Evolutionary conservation across 2,113 vertebrate genomes (phyloP).

Genomic region (Mungos mungo): DNA sequence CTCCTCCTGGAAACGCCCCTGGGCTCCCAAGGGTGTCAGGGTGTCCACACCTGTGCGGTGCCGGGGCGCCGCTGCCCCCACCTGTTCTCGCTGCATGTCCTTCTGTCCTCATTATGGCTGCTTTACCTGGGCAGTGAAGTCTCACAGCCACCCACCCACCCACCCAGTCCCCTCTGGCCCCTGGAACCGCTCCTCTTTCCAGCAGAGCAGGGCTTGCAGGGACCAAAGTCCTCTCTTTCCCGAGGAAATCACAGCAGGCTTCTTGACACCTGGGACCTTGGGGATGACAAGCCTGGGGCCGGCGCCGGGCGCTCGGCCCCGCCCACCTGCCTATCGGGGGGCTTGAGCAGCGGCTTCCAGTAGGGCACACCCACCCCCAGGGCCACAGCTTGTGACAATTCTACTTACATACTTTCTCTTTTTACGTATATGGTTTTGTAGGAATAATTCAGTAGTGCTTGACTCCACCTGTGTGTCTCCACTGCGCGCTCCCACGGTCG

Average conservation of each 20-base stretch:
- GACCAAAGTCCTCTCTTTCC: not conserved
- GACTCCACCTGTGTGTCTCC: not conserved
- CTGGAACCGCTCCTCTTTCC: not conserved
- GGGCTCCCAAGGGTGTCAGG: not conserved
- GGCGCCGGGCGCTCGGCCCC: not conserved
- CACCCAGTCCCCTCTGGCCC: not conserved
- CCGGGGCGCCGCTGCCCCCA: not conserved
- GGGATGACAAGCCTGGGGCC: not conserved
- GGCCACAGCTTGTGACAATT: not conserved
- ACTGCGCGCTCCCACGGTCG: not conserved
- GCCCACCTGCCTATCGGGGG: not conserved
- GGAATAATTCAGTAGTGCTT: not conserved
- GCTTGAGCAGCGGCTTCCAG: fast-evolving
- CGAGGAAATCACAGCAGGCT: not conserved
- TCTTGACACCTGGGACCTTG: not conserved
- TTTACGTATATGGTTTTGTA: not conserved
- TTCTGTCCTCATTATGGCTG: not conserved
- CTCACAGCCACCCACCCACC: not conserved
- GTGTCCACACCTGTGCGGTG: not conserved
- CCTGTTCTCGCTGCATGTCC: not conserved
- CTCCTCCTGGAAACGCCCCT: not conserved
- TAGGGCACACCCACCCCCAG: not conserved
- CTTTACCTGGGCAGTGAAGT: not conserved
- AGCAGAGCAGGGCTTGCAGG: not conserved
- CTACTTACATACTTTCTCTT: too few relatives aligned